These are phyloP conservation scores for Oxycera nigricornis DNA, from an alignment of 2,888 invertebrate species.

Conservation along the genomic window DNA sequence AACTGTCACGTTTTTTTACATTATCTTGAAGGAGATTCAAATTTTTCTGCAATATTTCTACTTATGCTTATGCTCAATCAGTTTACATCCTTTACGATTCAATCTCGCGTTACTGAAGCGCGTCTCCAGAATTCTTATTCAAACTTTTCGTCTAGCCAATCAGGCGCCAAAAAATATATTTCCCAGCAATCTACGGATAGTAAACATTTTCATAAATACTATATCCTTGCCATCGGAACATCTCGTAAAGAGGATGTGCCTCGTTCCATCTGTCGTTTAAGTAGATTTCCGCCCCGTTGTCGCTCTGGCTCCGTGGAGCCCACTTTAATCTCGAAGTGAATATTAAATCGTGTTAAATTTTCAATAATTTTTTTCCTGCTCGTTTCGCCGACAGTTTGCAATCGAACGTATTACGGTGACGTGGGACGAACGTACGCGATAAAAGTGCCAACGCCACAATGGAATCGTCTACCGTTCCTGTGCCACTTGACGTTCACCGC, in stretches of 20 bases:
- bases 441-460: slow-evolving; percentile 74
- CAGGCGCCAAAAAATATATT: background rate
- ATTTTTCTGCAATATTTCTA: too few relatives aligned
- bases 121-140: background rate
- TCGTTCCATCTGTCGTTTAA: background rate
- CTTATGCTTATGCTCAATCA: too few relatives aligned
- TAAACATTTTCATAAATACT: slow-evolving; percentile 23
- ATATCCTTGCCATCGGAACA: background rate
- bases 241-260: background rate
- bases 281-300: background rate
- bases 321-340: background rate
- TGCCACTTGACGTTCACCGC: slow-evolving; percentile 93
- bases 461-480: slow-evolving; percentile 82
- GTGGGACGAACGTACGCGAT: slow-evolving; percentile 83
- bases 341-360: slow-evolving; percentile 6
- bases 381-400: slow-evolving; percentile 72
- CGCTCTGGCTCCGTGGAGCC: background rate
- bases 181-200: background rate
- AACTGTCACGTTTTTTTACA: too few relatives aligned
- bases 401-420: slow-evolving; percentile 90
- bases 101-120: too few relatives aligned
- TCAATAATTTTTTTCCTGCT: too few relatives aligned
- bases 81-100: too few relatives aligned
- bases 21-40: too few relatives aligned
- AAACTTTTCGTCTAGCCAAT: slow-evolving; percentile 12